Percentiles rank a stretch among this genome's conserved stretches.
Evolutionary conservation across 1,140 invertebrate genomes (phyloP).

Genomic region (Sycobia sp.): DNA sequence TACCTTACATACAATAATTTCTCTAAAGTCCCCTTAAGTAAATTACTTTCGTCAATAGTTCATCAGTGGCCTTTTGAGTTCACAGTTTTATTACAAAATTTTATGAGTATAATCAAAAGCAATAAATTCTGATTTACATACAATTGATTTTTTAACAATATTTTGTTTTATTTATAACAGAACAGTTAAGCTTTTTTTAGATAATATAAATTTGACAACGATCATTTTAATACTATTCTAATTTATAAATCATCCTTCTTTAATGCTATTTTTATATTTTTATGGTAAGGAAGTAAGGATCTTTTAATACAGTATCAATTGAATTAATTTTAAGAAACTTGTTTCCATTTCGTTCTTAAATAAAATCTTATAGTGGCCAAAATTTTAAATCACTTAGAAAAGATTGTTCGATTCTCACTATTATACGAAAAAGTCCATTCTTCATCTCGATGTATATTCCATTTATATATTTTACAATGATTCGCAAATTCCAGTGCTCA

Average conservation of each 20-base stretch:
- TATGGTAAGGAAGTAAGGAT: constrained; percentile 13
- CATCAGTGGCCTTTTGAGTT: not conserved
- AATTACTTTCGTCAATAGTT: constrained; percentile 4
- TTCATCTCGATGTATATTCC: constrained; percentile 3
- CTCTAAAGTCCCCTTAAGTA: constrained; percentile 18
- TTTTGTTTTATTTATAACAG: too few species aligned
- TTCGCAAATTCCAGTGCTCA: constrained; percentile 12
- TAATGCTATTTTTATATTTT: not conserved
- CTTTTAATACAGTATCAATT: constrained; percentile 2
- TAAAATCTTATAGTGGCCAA: not conserved
- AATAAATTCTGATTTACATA: not conserved
- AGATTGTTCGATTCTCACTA: constrained; percentile 13
- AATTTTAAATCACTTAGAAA: constrained; percentile 29
- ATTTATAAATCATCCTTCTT: constrained; percentile 13
- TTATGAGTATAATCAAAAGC: not conserved
- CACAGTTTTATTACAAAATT: constrained; percentile 13
- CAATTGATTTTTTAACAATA: constrained; percentile 11
- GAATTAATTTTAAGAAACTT: not conserved
- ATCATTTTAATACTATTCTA: constrained; percentile 4
- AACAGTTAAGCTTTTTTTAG: too few species aligned
- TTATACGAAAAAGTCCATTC: constrained; percentile 2
- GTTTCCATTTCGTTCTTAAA: constrained; percentile 12
- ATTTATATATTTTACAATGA: constrained; percentile 18
- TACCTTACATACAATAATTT: constrained; percentile 32
- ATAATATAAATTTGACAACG: not conserved